These are phyloP conservation scores for Acropora tenuis DNA, from an alignment of 64 coral and sea anemone species.

Conservation along the genomic window DNA sequence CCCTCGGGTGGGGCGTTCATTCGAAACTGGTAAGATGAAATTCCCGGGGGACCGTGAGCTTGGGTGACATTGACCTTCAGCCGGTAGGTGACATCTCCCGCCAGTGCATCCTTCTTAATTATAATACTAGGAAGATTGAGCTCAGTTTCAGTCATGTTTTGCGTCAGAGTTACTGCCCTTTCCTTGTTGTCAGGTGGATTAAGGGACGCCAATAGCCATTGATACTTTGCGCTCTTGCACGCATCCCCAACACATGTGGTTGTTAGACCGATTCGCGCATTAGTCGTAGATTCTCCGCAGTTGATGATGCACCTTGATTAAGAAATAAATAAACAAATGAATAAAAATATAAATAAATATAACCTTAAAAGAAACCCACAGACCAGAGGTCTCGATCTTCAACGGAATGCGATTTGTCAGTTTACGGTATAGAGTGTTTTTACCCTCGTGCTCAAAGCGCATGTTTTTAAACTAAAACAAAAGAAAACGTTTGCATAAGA, in stretches of 20 bases:
- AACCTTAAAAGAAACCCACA: neutral
- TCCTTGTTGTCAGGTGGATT: neutral
- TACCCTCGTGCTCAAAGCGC: too few relatives aligned
- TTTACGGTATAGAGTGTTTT: neutral
- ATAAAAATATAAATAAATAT: neutral
- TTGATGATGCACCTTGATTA: conserved; percentile 64
- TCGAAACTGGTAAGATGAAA: conserved; percentile 58
- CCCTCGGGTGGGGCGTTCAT: conserved; percentile 55
- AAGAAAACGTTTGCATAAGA: too few relatives aligned
- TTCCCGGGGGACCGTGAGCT: conserved; percentile 18
- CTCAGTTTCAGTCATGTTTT: neutral
- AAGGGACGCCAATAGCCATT: neutral
- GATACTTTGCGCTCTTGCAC: neutral
- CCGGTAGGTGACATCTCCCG: conserved; percentile 4
- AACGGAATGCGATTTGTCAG: too few relatives aligned
- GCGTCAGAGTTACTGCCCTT: neutral
- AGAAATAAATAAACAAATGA: neutral
- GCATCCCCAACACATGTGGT: conserved; percentile 19
- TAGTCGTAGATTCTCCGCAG: conserved; percentile 51
- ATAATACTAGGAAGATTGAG: conserved; percentile 55
- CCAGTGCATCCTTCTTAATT: conserved; percentile 37
- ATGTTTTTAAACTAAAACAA: too few relatives aligned
- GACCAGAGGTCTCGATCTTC: too few relatives aligned
- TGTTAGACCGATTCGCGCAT: conserved; percentile 56
- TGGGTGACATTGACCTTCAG: conserved; percentile 26